These are phyloP conservation scores for Leucophenga varia DNA, from an alignment of 1,140 invertebrate species.

Conservation along the genomic window DNA sequence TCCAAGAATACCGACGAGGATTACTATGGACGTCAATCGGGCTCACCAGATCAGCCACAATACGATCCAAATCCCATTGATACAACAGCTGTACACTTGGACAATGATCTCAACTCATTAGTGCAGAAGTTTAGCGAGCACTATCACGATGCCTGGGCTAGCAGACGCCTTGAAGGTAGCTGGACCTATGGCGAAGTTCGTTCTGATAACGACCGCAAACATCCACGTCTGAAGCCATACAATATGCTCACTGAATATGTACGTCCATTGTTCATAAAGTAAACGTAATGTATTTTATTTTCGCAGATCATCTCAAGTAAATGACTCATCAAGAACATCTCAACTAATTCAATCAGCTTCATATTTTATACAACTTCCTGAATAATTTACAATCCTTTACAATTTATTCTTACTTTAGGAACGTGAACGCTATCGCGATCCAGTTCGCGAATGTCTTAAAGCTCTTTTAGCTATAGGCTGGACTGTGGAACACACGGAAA, in stretches of 20 bases:
- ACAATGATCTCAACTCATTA: conserved; percentile 87
- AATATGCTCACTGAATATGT: conserved; percentile 88
- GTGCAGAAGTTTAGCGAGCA: conserved; percentile 98
- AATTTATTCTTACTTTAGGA: too few species aligned
- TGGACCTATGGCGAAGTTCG: conserved; percentile 92
- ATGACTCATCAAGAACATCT: too few species aligned
- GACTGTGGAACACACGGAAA: conserved; percentile 89
- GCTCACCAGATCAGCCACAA: conserved; percentile 78
- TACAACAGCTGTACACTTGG: conserved; percentile 80
- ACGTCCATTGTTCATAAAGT: too few species aligned
- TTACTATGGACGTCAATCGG: conserved; percentile 74
- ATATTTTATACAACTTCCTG: too few species aligned
- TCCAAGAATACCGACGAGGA: conserved; percentile 92
- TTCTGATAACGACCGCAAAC: conserved; percentile 84
- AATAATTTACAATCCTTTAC: too few species aligned
- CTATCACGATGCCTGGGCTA: conserved; percentile 98
- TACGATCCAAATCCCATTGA: conserved; percentile 96
- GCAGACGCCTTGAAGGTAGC: conserved; percentile 89
- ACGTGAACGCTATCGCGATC: conserved; percentile 90
- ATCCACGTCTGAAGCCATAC: conserved; percentile 95
- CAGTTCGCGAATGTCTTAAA: conserved; percentile 89
- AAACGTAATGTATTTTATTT: too few species aligned
- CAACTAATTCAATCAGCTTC: too few species aligned
- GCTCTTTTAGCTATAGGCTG: conserved; percentile 90
- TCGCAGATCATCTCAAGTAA: too few species aligned